Evolutionary conservation across 1,140 invertebrate species (phyloP).

Genomic region (Drosophila orosa): DNA sequence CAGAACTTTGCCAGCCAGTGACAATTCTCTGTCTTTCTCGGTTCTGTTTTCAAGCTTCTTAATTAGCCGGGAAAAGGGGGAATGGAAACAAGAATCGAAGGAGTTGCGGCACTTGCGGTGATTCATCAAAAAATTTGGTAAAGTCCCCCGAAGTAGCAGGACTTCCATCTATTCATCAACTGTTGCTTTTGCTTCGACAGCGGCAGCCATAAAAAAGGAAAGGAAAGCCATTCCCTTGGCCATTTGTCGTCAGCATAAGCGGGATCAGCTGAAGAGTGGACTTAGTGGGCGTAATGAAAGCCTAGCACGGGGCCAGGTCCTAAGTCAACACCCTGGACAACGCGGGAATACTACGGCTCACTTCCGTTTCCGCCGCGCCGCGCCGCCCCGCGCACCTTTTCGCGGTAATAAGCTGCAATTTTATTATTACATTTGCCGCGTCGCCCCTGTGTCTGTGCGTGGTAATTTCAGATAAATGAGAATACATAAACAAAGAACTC

Average conservation of each 20-base stretch:
- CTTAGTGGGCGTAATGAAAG: conserved; percentile 56
- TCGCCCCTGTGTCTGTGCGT: conserved; percentile 30
- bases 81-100: conserved; percentile 5
- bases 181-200: conserved; percentile 34
- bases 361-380: conserved; percentile 22
- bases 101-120: conserved; percentile 12
- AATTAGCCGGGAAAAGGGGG: conserved; percentile 12
- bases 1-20: background rate
- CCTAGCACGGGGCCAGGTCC: conserved; percentile 19
- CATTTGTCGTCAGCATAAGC: conserved; percentile 55
- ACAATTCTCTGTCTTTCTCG: background rate
- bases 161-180: conserved; percentile 30
- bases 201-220: conserved; percentile 35
- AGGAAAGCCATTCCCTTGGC: conserved; percentile 28
- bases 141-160: background rate
- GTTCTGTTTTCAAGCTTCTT: conserved; percentile 2
- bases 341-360: conserved; percentile 41
- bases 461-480: conserved; percentile 71
- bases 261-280: conserved; percentile 35
- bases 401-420: conserved; percentile 72
- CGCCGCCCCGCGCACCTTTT: conserved; percentile 23
- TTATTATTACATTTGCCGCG: conserved; percentile 59
- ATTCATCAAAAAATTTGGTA: conserved; percentile 28
- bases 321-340: conserved; percentile 61
- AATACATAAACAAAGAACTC: conserved; percentile 70